These are phyloP conservation scores for Pegoplata infirma DNA, from an alignment of 2,888 invertebrate species.

Conservation along the genomic window DNA sequence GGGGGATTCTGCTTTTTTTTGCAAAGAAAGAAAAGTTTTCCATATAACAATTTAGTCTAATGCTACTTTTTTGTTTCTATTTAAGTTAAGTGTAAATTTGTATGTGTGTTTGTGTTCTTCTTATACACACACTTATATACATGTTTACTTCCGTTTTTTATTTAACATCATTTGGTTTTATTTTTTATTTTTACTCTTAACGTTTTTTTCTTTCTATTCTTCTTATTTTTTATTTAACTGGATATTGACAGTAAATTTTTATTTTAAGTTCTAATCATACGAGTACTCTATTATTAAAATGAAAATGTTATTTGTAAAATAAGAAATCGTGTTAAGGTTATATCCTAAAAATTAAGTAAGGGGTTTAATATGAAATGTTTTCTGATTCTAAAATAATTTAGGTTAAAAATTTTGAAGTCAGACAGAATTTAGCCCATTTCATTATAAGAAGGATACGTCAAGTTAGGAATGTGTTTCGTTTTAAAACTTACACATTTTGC, in stretches of 20 bases:
- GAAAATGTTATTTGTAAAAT: not conserved
- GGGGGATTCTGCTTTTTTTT: constrained; percentile 5
- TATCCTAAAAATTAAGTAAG: not conserved
- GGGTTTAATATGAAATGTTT: too few relatives aligned
- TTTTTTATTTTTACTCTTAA: too few relatives aligned
- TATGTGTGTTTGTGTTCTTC: not conserved
- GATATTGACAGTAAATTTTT: constrained; percentile 11
- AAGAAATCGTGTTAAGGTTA: not conserved
- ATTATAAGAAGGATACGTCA: too few relatives aligned
- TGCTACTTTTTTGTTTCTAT: constrained; percentile 7
- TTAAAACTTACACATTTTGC: too few relatives aligned
- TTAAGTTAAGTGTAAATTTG: not conserved
- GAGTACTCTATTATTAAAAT: constrained; percentile 1
- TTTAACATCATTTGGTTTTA: constrained; percentile 8
- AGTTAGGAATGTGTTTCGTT: too few relatives aligned
- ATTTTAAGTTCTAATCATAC: not conserved
- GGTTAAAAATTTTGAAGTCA: too few relatives aligned
- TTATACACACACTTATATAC: not conserved
- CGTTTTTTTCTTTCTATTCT: too few relatives aligned
- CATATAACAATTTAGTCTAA: constrained; percentile 22
- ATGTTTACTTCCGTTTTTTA: constrained; percentile 17
- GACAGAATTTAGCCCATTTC: too few relatives aligned
- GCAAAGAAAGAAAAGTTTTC: constrained; percentile 26
- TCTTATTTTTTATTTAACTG: not conserved
- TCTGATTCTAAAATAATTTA: too few relatives aligned